A percentile compares a stretch with the other conserved stretches of the same genome.
phyloP scores from a whole-genome alignment of 2,113 vertebrate species.

The Menura novaehollandiae region DNA sequence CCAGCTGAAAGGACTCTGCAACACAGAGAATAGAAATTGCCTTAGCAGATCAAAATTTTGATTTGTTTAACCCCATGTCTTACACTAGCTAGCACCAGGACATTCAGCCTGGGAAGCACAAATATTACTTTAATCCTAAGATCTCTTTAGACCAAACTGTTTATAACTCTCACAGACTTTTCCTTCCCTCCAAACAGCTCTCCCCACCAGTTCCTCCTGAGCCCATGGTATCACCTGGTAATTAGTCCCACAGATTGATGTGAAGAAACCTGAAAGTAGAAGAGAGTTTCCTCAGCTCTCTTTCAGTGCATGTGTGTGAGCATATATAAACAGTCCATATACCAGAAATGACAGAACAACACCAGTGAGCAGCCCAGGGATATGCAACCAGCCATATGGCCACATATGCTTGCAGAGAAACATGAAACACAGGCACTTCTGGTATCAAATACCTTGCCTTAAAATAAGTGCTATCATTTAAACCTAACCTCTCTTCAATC shows the following conservation, averaged over 20 bases:
- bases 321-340: neutral
- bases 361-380: neutral
- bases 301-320: neutral
- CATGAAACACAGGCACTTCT: fast-evolving
- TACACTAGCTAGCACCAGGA: neutral
- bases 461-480: neutral
- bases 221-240: fast-evolving
- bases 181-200: neutral
- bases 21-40: neutral
- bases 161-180: neutral
- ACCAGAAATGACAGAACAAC: neutral
- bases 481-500: neutral
- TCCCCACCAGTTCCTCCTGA: neutral
- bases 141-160: neutral
- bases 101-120: neutral
- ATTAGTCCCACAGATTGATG: neutral
- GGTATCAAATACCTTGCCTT: neutral
- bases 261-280: neutral
- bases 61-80: neutral
- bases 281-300: neutral
- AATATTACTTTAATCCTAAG: neutral
- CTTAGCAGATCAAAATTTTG: neutral
- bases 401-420: neutral
- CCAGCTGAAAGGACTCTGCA: neutral
- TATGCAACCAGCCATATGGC: neutral